Evolutionary conservation across 2,113 vertebrate genomes (phyloP).

Genomic region (Salminus brasiliensis): DNA sequence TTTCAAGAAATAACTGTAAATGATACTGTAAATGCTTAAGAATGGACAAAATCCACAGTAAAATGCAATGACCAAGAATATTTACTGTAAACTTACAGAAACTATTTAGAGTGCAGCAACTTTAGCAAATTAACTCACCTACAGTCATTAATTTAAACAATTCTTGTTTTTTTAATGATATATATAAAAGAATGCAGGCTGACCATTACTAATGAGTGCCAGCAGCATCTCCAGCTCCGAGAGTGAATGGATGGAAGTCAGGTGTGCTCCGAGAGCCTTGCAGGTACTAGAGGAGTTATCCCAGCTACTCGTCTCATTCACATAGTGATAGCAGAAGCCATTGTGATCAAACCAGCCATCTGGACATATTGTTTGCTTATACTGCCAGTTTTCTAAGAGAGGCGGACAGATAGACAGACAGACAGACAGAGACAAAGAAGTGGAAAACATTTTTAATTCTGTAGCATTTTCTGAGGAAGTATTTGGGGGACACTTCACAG

Average conservation of each 20-base stretch:
- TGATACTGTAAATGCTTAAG: too few species aligned
- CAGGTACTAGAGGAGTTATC: slow-evolving; percentile 79
- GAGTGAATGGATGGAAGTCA: slow-evolving; percentile 81
- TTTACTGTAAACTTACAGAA: too few species aligned
- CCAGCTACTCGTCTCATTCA: slow-evolving; percentile 81
- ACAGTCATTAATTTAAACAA: too few species aligned
- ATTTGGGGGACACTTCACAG: too few species aligned
- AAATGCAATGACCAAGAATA: too few species aligned
- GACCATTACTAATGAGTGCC: slow-evolving; percentile 79
- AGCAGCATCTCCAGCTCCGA: slow-evolving; percentile 85
- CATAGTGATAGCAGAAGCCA: slow-evolving; percentile 83
- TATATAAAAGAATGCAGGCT: slow-evolving; percentile 55
- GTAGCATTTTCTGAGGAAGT: background rate
- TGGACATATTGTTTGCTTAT: slow-evolving; percentile 80
- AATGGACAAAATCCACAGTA: too few species aligned
- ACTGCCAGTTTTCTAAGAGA: slow-evolving; percentile 84
- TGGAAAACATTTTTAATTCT: background rate
- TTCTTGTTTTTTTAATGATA: too few species aligned
- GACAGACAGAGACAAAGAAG: background rate
- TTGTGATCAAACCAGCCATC: slow-evolving; percentile 85
- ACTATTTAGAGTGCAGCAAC: too few species aligned
- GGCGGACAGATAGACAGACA: background rate
- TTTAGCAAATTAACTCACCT: too few species aligned
- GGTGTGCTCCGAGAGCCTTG: slow-evolving; percentile 68
- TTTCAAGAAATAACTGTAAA: too few species aligned